A percentile compares a stretch with the other conserved stretches of the same genome.
Conservation (phyloP, 2,888 invertebrate species). For the Lepeophtheirus nordmannii region DNA sequence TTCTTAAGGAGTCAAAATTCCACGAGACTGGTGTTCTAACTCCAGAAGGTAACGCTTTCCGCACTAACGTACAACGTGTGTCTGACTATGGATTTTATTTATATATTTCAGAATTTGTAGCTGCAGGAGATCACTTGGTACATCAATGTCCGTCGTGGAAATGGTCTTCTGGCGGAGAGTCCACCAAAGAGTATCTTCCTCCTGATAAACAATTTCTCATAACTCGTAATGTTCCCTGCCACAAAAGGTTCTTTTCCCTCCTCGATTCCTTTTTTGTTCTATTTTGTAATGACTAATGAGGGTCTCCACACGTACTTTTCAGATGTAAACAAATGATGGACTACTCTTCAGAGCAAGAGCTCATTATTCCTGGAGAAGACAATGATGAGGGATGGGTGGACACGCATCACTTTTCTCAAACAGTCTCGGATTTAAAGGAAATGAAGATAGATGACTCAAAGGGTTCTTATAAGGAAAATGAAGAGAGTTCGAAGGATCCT, state of each 20-base stretch:
- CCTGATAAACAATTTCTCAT: slow-evolving; percentile 90
- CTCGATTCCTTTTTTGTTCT: slow-evolving; percentile 35
- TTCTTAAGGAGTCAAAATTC: slow-evolving; percentile 58
- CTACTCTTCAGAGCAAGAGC: slow-evolving; percentile 75
- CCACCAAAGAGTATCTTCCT: slow-evolving; percentile 59
- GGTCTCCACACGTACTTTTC: not conserved
- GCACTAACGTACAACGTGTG: not conserved
- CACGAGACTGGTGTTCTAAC: slow-evolving; percentile 25
- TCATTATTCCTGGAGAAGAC: slow-evolving; percentile 41
- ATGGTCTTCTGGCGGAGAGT: slow-evolving; percentile 84
- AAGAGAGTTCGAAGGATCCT: not conserved
- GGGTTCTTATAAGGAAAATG: not conserved
- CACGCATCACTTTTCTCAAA: slow-evolving; percentile 70
- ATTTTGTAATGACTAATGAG: not conserved
- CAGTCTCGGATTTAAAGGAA: slow-evolving; percentile 58
- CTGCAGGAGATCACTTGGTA: slow-evolving; percentile 92
- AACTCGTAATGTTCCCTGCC: slow-evolving; percentile 91
- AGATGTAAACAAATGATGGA: slow-evolving; percentile 46
- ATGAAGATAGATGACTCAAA: slow-evolving; percentile 60
- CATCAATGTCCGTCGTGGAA: slow-evolving; percentile 99
- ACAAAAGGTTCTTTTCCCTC: slow-evolving; percentile 48
- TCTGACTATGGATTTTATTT: not conserved
- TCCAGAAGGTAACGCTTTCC: slow-evolving; percentile 24
- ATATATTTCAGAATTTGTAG: slow-evolving; percentile 61
- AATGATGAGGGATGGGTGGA: slow-evolving; percentile 85